phyloP scores from a whole-genome alignment of 2,797 vertebrate genomes.

The Tamandua tetradactyla region DNA sequence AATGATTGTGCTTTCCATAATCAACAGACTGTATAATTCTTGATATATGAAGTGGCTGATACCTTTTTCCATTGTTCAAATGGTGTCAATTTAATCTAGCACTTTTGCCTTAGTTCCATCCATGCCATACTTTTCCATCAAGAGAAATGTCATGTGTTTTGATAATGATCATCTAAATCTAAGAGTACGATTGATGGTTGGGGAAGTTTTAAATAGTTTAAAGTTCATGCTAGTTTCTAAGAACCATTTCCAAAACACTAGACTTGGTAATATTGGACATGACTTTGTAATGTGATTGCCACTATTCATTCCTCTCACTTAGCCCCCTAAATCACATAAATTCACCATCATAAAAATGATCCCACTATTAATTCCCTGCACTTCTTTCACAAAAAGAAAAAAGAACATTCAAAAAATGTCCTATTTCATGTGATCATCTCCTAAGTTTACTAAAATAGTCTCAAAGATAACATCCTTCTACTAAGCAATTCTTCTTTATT shows the following conservation, averaged over 20 bases:
- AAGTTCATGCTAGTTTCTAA: neutral
- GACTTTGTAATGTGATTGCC: slow-evolving; percentile 9
- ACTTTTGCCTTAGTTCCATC: neutral
- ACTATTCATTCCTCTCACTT: neutral
- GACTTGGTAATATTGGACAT: neutral
- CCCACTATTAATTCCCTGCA: neutral
- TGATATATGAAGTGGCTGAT: neutral
- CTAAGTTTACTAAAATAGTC: neutral
- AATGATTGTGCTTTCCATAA: neutral
- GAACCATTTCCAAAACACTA: neutral
- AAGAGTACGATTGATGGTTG: rapidly evolving
- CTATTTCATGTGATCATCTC: neutral
- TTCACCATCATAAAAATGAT: neutral
- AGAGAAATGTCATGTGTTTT: neutral
- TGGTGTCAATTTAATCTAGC: neutral
- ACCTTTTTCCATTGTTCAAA: neutral
- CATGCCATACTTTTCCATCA: neutral
- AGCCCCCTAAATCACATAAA: neutral
- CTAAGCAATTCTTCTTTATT: neutral
- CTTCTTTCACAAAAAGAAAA: neutral
- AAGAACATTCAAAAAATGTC: too few species aligned
- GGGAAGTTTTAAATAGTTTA: neutral
- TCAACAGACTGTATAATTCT: neutral
- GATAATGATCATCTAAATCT: neutral
- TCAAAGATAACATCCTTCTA: neutral